Percentiles rank a stretch among this genome's conserved stretches.
These are phyloP conservation scores for Panzeria rudis DNA, from an alignment of 2,888 invertebrate species.

Conservation along the genomic window DNA sequence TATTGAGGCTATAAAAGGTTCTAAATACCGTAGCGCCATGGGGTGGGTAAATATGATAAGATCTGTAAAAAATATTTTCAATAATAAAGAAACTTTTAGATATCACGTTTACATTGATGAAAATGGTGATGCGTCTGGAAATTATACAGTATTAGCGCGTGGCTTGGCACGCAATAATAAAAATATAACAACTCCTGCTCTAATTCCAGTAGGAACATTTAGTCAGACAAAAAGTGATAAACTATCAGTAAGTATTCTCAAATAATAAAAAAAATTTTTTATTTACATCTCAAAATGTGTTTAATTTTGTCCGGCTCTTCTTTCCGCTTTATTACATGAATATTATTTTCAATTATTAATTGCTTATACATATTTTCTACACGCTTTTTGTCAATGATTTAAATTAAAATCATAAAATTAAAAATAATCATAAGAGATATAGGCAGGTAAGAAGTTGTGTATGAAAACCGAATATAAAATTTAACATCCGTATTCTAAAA, in stretches of 20 bases:
- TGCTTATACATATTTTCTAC: no score
- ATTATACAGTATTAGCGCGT: conserved; percentile 93
- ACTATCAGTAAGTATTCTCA: conserved; percentile 89
- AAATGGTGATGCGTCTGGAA: conserved; percentile 96
- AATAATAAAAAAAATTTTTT: neutral
- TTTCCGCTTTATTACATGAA: conserved; percentile 29
- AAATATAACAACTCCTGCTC: conserved; percentile 85
- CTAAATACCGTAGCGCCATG: conserved; percentile 92
- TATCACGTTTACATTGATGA: conserved; percentile 96
- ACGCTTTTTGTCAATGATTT: conserved; percentile 9
- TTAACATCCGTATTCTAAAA: no score
- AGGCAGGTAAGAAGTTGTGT: conserved; percentile 52
- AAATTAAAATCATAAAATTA: neutral
- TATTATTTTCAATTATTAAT: no score
- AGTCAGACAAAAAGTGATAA: conserved; percentile 85
- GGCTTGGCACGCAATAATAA: conserved; percentile 82
- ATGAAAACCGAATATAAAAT: conserved; percentile 1
- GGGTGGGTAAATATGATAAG: conserved; percentile 90
- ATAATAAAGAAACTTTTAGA: conserved; percentile 83
- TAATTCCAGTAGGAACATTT: conserved; percentile 92
- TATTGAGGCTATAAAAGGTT: conserved; percentile 90
- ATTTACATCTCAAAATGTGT: neutral
- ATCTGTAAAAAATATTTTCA: neutral
- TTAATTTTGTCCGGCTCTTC: conserved; percentile 1
- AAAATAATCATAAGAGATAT: conserved; percentile 42